phyloP scores from a whole-genome alignment of 2,113 vertebrate genomes.

The Numenius arquata region DNA sequence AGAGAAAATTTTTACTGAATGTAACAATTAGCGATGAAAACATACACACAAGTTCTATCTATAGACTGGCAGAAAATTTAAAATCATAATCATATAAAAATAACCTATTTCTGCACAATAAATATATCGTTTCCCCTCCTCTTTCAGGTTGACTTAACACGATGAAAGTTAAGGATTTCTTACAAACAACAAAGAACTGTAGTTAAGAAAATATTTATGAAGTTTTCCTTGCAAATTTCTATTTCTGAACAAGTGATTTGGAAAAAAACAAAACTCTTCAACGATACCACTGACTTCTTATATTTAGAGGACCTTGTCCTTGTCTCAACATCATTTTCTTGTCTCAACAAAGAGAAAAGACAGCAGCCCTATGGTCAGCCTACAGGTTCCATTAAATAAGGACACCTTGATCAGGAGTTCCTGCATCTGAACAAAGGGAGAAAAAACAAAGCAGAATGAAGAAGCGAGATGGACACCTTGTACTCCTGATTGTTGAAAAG shows the following conservation, averaged over 20 bases:
- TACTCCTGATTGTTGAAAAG: not conserved
- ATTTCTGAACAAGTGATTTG: not conserved
- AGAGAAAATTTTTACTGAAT: slow-evolving; percentile 16
- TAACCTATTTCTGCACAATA: not conserved
- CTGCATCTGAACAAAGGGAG: not conserved
- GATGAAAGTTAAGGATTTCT: not conserved
- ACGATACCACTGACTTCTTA: not conserved
- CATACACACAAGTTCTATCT: not conserved
- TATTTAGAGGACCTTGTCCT: not conserved
- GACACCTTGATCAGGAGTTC: not conserved
- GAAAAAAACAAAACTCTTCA: not conserved
- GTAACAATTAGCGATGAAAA: not conserved
- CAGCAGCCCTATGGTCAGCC: not conserved
- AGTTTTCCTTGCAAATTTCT: not conserved
- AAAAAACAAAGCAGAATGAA: not conserved
- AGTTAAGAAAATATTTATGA: not conserved
- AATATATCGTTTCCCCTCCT: not conserved
- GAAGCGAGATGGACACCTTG: not conserved
- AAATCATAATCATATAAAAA: slow-evolving; percentile 15
- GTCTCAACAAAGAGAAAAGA: not conserved
- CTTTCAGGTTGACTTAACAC: not conserved
- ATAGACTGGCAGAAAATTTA: not conserved
- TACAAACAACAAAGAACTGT: not conserved
- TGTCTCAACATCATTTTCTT: not conserved
- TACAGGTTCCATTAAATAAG: not conserved